phyloP scores from a whole-genome alignment of 1,140 invertebrate species.

The Tetranychus urticae region DNA sequence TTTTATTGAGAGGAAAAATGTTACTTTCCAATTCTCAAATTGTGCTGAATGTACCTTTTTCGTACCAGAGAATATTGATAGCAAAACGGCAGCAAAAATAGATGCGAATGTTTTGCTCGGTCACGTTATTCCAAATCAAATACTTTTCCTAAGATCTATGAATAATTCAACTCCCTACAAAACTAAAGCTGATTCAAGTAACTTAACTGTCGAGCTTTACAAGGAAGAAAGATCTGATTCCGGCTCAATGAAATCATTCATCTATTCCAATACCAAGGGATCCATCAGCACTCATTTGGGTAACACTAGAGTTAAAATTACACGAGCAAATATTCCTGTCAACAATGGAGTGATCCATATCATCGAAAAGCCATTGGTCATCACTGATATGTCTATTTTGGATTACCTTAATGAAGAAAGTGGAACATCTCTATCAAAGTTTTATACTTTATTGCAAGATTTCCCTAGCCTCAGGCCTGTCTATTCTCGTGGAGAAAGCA shows the following conservation, averaged over 20 bases:
- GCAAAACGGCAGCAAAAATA: neutral
- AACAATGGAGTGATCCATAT: conserved; percentile 75
- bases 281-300: conserved; percentile 51
- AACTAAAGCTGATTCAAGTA: neutral
- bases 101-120: conserved; percentile 52
- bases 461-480: conserved; percentile 31
- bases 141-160: conserved; percentile 51
- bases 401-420: conserved; percentile 32
- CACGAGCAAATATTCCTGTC: conserved; percentile 72
- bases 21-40: conserved; percentile 45
- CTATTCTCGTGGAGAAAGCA: conserved; percentile 7
- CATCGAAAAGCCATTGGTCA: conserved; percentile 65
- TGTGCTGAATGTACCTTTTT: conserved; percentile 57
- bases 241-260: conserved; percentile 25
- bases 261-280: conserved; percentile 59
- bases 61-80: conserved; percentile 35
- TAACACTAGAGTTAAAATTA: conserved; percentile 58
- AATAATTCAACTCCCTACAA: neutral
- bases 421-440: conserved; percentile 12
- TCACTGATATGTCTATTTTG: conserved; percentile 55
- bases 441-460: conserved; percentile 18
- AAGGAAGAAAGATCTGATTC: neutral
- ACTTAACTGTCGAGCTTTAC: neutral
- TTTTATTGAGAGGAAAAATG: conserved; percentile 35
- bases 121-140: conserved; percentile 61